phyloP scores from a whole-genome alignment of 2,113 vertebrate species.

The Sapajus apella region DNA sequence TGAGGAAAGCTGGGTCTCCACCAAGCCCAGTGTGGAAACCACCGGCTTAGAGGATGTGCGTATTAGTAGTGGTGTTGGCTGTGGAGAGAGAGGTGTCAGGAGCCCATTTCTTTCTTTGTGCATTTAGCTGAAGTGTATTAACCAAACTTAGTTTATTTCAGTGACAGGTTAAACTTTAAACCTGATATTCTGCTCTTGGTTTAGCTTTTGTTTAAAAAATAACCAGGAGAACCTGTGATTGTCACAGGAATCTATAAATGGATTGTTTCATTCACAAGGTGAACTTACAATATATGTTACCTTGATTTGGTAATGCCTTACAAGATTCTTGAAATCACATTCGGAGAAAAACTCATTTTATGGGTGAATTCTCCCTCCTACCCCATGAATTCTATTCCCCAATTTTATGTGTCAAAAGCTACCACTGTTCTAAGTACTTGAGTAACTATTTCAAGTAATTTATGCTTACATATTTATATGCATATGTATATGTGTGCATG shows the following conservation, averaged over 20 bases:
- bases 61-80: too few species aligned
- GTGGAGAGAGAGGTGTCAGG: background rate
- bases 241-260: background rate
- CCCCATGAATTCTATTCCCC: accelerated
- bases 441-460: background rate
- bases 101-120: background rate
- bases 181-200: background rate
- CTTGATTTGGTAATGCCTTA: background rate
- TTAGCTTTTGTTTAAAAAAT: slow-evolving; percentile 3
- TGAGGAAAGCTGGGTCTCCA: background rate
- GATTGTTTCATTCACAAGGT: background rate
- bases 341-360: background rate
- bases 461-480: background rate
- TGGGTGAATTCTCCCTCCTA: background rate
- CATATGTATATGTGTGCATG: background rate
- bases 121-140: background rate
- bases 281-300: background rate
- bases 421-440: background rate
- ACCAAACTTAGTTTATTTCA: background rate
- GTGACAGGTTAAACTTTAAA: background rate
- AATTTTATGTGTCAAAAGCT: background rate
- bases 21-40: background rate
- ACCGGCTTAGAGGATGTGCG: background rate
- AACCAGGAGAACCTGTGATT: background rate
- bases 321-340: background rate